A percentile compares a stretch with the other conserved stretches of the same genome.
Conservation (phyloP, 2,888 invertebrate species). For the Dasypogon diadema region DNA sequence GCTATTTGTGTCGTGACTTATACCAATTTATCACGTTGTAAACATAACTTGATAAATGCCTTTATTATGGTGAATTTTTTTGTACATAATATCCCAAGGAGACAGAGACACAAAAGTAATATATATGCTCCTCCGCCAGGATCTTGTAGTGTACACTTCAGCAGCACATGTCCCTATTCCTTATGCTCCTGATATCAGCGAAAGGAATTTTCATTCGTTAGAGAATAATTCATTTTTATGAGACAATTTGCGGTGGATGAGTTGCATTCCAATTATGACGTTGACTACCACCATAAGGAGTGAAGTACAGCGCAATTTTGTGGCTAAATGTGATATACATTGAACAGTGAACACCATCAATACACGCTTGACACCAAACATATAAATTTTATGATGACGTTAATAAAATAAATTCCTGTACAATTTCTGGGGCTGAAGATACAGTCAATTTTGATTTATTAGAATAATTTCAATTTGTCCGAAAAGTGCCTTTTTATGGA, state of each 20-base stretch:
- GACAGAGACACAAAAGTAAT: conserved; percentile 41
- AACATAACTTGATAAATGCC: conserved; percentile 55
- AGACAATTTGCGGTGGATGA: conserved; percentile 45
- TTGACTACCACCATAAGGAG: not conserved
- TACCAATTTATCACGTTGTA: conserved; percentile 53
- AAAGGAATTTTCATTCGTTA: conserved; percentile 38
- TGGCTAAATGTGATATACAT: no score
- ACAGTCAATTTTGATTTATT: conserved; percentile 23
- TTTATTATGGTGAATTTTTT: conserved; percentile 54
- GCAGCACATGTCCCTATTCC: not conserved
- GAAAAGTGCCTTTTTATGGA: not conserved
- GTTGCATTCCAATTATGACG: conserved; percentile 44
- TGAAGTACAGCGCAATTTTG: no score
- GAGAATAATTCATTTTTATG: conserved; percentile 48
- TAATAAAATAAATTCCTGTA: conserved; percentile 27
- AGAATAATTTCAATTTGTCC: conserved; percentile 22
- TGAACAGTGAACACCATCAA: no score
- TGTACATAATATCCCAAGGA: conserved; percentile 36
- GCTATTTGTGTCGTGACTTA: conserved; percentile 54
- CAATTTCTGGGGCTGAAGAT: not conserved
- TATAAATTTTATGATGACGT: conserved; percentile 23
- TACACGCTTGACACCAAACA: not conserved
- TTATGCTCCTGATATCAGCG: not conserved
- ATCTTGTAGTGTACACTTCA: conserved; percentile 21
- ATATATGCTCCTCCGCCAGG: conserved; percentile 15